Percentiles rank a stretch among this genome's conserved stretches.
phyloP scores from a whole-genome alignment of 2,113 vertebrate species.

The Accipiter virgatus region DNA sequence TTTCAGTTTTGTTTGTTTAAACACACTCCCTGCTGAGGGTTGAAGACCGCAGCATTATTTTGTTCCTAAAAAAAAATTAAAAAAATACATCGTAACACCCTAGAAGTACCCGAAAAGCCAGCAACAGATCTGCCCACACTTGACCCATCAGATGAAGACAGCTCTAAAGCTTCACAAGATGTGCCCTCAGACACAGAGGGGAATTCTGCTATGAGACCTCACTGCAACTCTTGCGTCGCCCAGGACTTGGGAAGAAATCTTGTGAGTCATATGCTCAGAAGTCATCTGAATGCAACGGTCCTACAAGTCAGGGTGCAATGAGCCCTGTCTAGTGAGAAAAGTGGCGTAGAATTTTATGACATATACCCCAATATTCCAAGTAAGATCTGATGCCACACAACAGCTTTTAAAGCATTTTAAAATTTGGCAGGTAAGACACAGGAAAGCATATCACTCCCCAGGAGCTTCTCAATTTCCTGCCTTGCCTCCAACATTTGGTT shows the following conservation, averaged over 20 bases:
- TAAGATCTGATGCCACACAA: not conserved
- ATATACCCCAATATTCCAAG: not conserved
- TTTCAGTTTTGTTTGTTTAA: not conserved
- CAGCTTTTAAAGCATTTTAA: not conserved
- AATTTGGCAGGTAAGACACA: not conserved
- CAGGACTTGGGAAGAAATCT: not conserved
- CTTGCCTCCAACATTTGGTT: not conserved
- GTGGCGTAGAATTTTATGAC: not conserved
- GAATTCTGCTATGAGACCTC: not conserved
- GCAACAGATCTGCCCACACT: not conserved
- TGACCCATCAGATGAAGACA: not conserved
- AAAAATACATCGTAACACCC: not conserved
- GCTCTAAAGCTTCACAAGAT: not conserved
- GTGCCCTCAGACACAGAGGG: not conserved
- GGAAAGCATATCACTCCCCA: not conserved
- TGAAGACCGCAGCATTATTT: not conserved
- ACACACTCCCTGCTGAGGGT: not conserved
- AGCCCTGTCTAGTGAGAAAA: not conserved
- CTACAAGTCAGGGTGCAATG: not conserved
- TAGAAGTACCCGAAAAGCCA: not conserved
- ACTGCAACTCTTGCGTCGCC: accelerated
- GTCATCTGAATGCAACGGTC: not conserved
- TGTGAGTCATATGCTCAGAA: accelerated
- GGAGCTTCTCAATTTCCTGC: not conserved
- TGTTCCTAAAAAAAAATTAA: not conserved